These are phyloP conservation scores for Danio rerio DNA, from an alignment of 2,113 vertebrate species.

Conservation along the genomic window DNA sequence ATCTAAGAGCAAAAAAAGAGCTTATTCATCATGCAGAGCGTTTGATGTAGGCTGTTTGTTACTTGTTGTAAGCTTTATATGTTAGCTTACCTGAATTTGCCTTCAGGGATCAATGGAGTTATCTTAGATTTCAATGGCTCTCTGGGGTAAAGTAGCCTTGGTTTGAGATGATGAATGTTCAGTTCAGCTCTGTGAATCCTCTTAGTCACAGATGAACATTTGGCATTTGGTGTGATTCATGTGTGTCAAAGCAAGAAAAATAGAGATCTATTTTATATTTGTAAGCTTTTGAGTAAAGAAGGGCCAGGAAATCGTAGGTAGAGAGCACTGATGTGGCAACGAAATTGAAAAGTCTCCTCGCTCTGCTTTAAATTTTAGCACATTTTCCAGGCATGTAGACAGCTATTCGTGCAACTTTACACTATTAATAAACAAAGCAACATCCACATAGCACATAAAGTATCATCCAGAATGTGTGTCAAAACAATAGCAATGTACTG, in stretches of 20 bases:
- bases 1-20: background rate
- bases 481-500: no score
- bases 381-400: no score
- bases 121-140: background rate
- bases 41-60: conserved; percentile 9
- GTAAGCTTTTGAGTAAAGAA: background rate
- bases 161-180: background rate
- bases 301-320: background rate
- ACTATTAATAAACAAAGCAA: no score
- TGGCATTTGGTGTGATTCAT: background rate
- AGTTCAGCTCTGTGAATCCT: background rate
- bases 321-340: background rate
- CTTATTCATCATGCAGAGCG: background rate
- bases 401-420: background rate
- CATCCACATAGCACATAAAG: no score
- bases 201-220: background rate
- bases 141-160: background rate
- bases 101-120: conserved; percentile 7
- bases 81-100: conserved; percentile 8
- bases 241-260: background rate
- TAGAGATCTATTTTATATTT: background rate
- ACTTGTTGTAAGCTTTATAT: background rate
- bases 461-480: no score
- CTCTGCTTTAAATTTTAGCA: no score
- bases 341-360: background rate